These are phyloP conservation scores for Metacarcinus magister DNA, from an alignment of 2,888 invertebrate genomes.

Conservation along the genomic window DNA sequence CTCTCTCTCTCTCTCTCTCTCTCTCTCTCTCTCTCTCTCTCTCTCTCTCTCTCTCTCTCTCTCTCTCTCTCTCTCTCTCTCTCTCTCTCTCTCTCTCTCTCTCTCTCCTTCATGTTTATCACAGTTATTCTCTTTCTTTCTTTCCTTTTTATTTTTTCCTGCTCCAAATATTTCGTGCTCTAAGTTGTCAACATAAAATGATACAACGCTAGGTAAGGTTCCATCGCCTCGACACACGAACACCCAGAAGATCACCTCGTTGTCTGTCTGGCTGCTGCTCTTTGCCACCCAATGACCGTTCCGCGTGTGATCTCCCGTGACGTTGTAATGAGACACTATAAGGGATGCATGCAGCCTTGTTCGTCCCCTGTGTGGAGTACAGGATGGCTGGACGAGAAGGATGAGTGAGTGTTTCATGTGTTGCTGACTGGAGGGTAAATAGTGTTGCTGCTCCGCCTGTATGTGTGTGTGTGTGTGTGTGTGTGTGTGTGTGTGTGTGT, in stretches of 20 bases:
- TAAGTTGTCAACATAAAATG: conserved; percentile 20
- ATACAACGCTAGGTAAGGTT: background rate
- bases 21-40: conserved; percentile 36
- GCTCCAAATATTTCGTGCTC: background rate
- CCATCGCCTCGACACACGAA: background rate
- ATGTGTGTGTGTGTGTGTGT: conserved; percentile 16
- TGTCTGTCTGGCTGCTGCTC: too few relatives aligned
- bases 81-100: background rate
- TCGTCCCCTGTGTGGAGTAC: background rate
- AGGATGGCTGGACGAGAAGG: background rate
- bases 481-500: background rate
- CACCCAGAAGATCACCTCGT: background rate
- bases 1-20: background rate
- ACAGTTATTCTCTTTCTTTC: background rate
- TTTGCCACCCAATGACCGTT: conserved; percentile 11
- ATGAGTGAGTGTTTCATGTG: conserved; percentile 15
- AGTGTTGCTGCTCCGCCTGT: background rate
- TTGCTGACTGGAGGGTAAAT: background rate
- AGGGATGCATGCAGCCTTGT: background rate
- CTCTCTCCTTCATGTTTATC: background rate
- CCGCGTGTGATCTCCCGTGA: background rate
- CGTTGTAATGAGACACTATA: background rate
- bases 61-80: conserved; percentile 39
- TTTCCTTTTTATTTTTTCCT: background rate
- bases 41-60: conserved; percentile 39